phyloP scores from a whole-genome alignment of 2,797 vertebrate genomes.

The Silurus lanzhouensis region DNA sequence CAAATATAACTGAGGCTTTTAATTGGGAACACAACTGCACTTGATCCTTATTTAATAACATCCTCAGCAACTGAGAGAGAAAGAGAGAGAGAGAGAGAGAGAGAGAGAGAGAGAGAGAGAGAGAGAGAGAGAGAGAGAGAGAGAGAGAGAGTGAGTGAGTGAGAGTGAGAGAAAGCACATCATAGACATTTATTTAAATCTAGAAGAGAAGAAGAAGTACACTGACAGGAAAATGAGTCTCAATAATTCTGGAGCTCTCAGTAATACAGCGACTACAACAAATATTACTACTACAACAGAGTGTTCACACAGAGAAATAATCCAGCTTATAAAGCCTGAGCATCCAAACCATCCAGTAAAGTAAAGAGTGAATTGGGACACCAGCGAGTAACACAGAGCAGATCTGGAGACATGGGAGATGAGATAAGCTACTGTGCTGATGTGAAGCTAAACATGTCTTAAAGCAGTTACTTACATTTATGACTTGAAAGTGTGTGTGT shows the following conservation, averaged over 20 bases:
- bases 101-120: neutral
- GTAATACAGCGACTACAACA: neutral
- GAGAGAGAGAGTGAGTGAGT: no score
- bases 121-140: no score
- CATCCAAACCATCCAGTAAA: neutral
- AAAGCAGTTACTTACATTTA: neutral
- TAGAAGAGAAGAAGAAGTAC: neutral
- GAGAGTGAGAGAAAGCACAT: neutral
- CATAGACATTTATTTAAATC: neutral
- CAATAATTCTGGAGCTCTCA: neutral
- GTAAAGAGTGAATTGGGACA: neutral
- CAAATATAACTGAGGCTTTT: constrained; percentile 45
- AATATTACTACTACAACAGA: neutral
- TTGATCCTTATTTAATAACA: constrained; percentile 13
- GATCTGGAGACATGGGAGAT: neutral
- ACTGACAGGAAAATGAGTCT: neutral
- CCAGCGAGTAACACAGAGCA: neutral
- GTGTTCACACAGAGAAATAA: neutral
- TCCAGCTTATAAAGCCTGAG: neutral
- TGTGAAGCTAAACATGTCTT: neutral
- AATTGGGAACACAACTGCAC: constrained; percentile 30
- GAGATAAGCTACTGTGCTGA: constrained; percentile 8
- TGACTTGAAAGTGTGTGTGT: neutral
- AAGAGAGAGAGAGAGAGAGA: constrained; percentile 6
- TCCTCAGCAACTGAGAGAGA: neutral